Conservation (phyloP, 1,140 invertebrate genomes). For the Listronotus bonariensis region DNA sequence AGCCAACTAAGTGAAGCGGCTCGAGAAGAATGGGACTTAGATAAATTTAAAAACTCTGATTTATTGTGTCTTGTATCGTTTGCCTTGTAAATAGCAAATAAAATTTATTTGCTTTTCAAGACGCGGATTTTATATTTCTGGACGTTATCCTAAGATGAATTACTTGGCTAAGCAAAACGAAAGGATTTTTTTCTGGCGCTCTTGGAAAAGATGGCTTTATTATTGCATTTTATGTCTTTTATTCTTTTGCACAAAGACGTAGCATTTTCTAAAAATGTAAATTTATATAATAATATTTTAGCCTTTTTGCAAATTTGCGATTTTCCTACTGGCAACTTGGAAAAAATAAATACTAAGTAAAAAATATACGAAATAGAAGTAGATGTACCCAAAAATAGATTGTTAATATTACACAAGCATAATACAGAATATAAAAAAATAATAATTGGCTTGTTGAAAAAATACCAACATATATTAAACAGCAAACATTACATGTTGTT, state of each 20-base stretch:
- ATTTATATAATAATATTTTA: too few species aligned
- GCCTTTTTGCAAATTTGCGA: too few species aligned
- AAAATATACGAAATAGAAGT: too few species aligned
- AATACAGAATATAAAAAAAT: too few species aligned
- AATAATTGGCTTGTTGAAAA: too few species aligned
- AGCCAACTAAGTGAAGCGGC: slow-evolving; percentile 51
- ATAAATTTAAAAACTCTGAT: slow-evolving; percentile 53
- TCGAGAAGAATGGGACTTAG: slow-evolving; percentile 51
- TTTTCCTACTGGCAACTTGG: background rate
- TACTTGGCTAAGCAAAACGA: background rate
- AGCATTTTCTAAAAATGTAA: too few species aligned
- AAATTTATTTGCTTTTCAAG: slow-evolving; percentile 44
- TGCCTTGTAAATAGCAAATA: slow-evolving; percentile 49
- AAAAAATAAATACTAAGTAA: too few species aligned
- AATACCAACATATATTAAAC: too few species aligned
- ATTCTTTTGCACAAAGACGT: too few species aligned
- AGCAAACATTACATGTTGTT: too few species aligned
- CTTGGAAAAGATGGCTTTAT: background rate
- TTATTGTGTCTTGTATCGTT: slow-evolving; percentile 48
- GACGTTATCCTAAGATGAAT: slow-evolving; percentile 11
- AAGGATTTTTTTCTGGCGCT: background rate
- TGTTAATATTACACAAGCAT: too few species aligned
- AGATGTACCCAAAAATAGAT: too few species aligned
- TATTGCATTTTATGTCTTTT: background rate
- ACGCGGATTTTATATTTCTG: slow-evolving; percentile 35